These are phyloP conservation scores for Linurgus olivaceus DNA, from an alignment of 2,797 vertebrate genomes.

Conservation along the genomic window DNA sequence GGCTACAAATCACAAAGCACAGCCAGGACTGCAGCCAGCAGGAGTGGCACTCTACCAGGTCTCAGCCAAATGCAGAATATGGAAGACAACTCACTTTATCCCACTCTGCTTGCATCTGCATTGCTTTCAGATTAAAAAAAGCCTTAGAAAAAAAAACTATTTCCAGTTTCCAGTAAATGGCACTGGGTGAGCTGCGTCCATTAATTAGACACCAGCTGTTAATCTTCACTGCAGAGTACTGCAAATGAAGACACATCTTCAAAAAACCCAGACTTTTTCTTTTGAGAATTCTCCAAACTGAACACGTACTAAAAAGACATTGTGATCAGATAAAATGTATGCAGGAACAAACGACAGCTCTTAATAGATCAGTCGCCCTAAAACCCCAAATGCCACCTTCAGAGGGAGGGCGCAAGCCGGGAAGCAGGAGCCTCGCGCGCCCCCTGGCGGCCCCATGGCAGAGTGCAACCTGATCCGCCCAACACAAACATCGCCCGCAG, in stretches of 20 bases:
- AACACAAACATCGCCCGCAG: fast-evolving
- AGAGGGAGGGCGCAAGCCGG: fast-evolving
- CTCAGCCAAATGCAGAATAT: background rate
- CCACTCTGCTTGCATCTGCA: background rate
- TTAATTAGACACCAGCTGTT: background rate
- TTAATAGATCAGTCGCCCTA: background rate
- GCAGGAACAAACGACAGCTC: background rate
- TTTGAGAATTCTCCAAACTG: background rate
- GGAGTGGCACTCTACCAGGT: background rate
- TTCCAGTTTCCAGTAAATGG: background rate
- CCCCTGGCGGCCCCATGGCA: background rate
- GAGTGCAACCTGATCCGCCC: background rate
- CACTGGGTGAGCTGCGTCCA: background rate
- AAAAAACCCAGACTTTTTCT: background rate
- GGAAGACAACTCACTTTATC: background rate
- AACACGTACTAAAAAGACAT: background rate
- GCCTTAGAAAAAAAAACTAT: background rate
- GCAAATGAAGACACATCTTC: background rate
- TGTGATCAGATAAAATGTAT: background rate
- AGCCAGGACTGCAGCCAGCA: background rate
- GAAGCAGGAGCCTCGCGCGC: background rate
- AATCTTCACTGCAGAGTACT: background rate
- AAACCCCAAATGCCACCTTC: background rate
- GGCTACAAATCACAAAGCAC: background rate
- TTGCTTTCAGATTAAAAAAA: background rate